Base-by-base conservation (phyloP, 2,888 invertebrate species). In the Pollenia griseotomentosa region DNA sequence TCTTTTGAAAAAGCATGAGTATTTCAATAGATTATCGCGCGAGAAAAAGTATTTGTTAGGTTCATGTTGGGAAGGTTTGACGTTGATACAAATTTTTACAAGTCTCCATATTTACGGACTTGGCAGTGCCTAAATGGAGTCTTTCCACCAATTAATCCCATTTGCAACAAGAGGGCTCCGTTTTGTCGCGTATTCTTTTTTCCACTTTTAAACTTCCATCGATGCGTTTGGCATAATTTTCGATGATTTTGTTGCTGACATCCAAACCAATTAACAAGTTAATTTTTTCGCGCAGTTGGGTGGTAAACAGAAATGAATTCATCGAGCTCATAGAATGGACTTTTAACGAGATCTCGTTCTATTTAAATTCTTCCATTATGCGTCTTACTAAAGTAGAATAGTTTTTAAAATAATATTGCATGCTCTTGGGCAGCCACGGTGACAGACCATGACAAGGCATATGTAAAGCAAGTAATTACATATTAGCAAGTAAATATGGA, bases 361-460 rank as follows among this genome's bases (percentile, higher is more conserved):
- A 96, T 88, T 95, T 94, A 89, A 95, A 96, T 90, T 96, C 94
- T 23, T 95, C 94, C 90, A 95, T 94, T 68, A 96, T 89, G 66
- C 94, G 93, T 51, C 95, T 93, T 14, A 97, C 91, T 48, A 95
- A 78, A 89, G 92, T 93, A 53, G 94, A 88, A 85, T 93, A 93
- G 71, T 93, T 93, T 2, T 93, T 89, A 14, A 93, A 92, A 88
- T 94, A 92, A 88, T 95, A 95, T 33, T 92, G 92, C 44, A 94
- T 91, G 33, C 97, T 96, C 74, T 93, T 91, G 1, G 96, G 96
- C 75, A 95, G 92, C 94, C 95, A 95, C 0, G 96, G 95, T 0
- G 97, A 97, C 2, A 94, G 90, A 0, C 97, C 97, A 92, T 97
- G 96, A 0, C 97, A 96, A 2, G 96, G 96, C 40, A 95, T 94